Evolutionary conservation across 2,888 invertebrate species (phyloP).

Genomic region (Melieria crassipennis): DNA sequence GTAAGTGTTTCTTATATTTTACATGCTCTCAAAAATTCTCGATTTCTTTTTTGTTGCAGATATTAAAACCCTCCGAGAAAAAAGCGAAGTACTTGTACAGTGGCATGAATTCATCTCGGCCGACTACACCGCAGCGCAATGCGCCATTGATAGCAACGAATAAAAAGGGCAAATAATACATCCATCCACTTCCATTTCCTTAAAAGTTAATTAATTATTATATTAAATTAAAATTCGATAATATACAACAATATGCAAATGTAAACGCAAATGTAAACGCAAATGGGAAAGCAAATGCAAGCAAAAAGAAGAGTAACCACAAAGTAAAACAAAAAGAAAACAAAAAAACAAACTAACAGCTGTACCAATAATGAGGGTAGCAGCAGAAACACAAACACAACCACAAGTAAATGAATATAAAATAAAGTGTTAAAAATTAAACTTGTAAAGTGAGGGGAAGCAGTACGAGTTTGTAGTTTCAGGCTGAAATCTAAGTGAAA

Average conservation of each 20-base stretch:
- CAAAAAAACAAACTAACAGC: constrained; percentile 22
- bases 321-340: constrained; percentile 12
- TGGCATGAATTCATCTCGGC: constrained; percentile 86
- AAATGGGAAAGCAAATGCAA: constrained; percentile 13
- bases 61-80: constrained; percentile 99
- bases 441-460: neutral
- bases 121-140: constrained; percentile 85
- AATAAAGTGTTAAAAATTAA: constrained; percentile 13
- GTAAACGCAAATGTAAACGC: constrained; percentile 34
- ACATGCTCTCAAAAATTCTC: neutral
- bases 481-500: too few species aligned
- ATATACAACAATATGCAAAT: constrained; percentile 41
- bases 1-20: neutral
- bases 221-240: constrained; percentile 49
- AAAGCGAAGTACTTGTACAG: constrained; percentile 99
- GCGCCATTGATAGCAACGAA: constrained; percentile 68
- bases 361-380: constrained; percentile 2
- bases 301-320: constrained; percentile 29
- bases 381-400: constrained; percentile 3
- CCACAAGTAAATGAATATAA: constrained; percentile 10
- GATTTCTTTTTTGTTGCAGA: constrained; percentile 70
- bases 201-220: constrained; percentile 59
- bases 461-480: too few species aligned
- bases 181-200: constrained; percentile 65
- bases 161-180: constrained; percentile 66